Percentiles rank a stretch among this genome's conserved stretches.
These are phyloP conservation scores for Dioctria linearis DNA, from an alignment of 2,888 invertebrate genomes.

Conservation along the genomic window DNA sequence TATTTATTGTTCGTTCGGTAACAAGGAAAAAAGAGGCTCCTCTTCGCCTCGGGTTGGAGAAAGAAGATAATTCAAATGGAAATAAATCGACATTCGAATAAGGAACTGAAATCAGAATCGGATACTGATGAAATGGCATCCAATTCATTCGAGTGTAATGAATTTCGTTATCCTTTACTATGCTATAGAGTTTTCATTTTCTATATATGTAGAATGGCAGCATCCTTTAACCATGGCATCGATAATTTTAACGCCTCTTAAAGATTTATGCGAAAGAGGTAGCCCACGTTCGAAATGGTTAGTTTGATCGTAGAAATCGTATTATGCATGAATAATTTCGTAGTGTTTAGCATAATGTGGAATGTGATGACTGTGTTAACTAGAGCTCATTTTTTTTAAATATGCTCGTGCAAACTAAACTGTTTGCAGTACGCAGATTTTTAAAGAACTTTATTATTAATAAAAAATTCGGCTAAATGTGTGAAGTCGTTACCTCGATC, in stretches of 20 bases:
- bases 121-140: conserved; percentile 34
- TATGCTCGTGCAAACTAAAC: too few species aligned
- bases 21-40: background rate
- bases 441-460: too few species aligned
- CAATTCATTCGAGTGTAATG: conserved; percentile 41
- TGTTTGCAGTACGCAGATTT: too few species aligned
- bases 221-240: conserved; percentile 22
- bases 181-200: too few species aligned
- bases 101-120: conserved; percentile 46
- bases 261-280: conserved; percentile 1
- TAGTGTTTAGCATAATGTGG: background rate
- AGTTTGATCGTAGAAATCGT: background rate
- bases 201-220: background rate
- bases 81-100: conserved; percentile 45
- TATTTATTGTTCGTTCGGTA: conserved; percentile 31
- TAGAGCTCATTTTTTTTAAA: background rate
- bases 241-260: conserved; percentile 30
- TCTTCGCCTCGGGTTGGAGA: background rate
- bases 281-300: too few species aligned
- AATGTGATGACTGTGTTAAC: background rate
- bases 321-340: background rate
- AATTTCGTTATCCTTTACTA: conserved; percentile 20
- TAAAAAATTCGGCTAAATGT: too few species aligned
- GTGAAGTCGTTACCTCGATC: too few species aligned
- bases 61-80: background rate